Percentiles rank a stretch among this genome's conserved stretches.
These are phyloP conservation scores for Solenopsis fugax DNA, from an alignment of 1,140 invertebrate genomes.

Conservation along the genomic window DNA sequence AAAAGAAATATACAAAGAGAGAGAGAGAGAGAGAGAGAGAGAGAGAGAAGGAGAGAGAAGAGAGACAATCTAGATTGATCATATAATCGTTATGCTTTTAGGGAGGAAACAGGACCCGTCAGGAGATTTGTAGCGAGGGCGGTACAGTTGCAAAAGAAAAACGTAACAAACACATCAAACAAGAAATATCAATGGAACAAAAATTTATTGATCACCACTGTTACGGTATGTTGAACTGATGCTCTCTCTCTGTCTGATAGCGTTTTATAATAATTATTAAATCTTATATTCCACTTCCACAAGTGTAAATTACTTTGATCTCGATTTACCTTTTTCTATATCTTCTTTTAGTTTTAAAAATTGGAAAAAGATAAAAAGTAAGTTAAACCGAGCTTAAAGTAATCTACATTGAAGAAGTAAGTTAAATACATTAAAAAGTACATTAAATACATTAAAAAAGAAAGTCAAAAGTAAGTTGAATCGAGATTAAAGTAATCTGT, in stretches of 20 bases:
- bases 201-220: conserved; percentile 35
- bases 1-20: conserved; percentile 8
- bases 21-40: conserved; percentile 29
- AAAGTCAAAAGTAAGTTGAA: no score
- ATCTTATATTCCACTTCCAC: not conserved
- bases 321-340: no score
- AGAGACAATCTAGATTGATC: conserved; percentile 22
- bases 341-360: no score
- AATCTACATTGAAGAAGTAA: no score
- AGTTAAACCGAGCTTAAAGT: no score
- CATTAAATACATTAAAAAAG: no score
- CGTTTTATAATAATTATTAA: conserved; percentile 16
- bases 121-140: conserved; percentile 42
- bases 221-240: conserved; percentile 1
- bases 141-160: conserved; percentile 11
- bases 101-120: conserved; percentile 27
- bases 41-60: not conserved
- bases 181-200: conserved; percentile 16
- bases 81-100: conserved; percentile 51
- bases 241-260: no score
- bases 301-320: no score
- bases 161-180: conserved; percentile 46
- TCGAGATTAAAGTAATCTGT: no score
- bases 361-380: no score
- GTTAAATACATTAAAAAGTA: no score